These are phyloP conservation scores for Planiliza haematocheilus DNA, from an alignment of 2,113 vertebrate species.

Conservation along the genomic window DNA sequence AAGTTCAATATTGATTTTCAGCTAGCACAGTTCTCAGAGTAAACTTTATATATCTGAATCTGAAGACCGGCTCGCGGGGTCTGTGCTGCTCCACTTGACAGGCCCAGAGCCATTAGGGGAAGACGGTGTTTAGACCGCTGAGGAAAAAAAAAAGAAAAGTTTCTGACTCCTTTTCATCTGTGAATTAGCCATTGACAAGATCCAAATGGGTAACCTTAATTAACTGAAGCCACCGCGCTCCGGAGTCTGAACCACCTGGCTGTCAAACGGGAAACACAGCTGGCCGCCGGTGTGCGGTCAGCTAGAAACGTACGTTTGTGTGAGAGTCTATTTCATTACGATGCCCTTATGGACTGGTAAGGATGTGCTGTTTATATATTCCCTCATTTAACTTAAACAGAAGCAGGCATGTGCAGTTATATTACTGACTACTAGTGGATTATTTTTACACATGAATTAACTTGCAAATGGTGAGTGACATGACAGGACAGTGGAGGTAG, in stretches of 20 bases:
- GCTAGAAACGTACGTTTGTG: constrained; percentile 4
- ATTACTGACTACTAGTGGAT: too few relatives aligned
- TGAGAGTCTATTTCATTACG: constrained; percentile 8
- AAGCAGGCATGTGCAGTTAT: too few relatives aligned
- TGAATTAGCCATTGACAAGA: constrained; percentile 64
- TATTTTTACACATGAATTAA: too few relatives aligned
- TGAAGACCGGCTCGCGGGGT: constrained; percentile 28
- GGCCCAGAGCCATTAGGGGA: constrained; percentile 29
- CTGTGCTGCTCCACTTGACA: constrained; percentile 49
- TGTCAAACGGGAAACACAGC: constrained; percentile 58
- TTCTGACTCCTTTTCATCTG: constrained; percentile 51
- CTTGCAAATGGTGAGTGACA: too few relatives aligned
- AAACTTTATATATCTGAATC: constrained; percentile 58
- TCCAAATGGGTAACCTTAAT: constrained; percentile 66
- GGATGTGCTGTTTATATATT: not conserved
- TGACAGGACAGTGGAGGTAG: too few relatives aligned
- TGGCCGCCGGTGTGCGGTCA: constrained; percentile 44
- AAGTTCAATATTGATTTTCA: constrained; percentile 70
- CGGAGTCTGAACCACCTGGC: constrained; percentile 62
- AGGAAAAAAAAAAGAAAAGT: not conserved
- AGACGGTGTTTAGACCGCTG: constrained; percentile 25
- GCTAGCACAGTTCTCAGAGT: constrained; percentile 44
- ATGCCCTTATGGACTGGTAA: constrained; percentile 16
- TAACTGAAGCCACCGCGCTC: constrained; percentile 49
- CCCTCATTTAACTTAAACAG: too few relatives aligned